These are phyloP conservation scores for Caloenas nicobarica DNA, from an alignment of 2,113 vertebrate genomes.

Conservation along the genomic window DNA sequence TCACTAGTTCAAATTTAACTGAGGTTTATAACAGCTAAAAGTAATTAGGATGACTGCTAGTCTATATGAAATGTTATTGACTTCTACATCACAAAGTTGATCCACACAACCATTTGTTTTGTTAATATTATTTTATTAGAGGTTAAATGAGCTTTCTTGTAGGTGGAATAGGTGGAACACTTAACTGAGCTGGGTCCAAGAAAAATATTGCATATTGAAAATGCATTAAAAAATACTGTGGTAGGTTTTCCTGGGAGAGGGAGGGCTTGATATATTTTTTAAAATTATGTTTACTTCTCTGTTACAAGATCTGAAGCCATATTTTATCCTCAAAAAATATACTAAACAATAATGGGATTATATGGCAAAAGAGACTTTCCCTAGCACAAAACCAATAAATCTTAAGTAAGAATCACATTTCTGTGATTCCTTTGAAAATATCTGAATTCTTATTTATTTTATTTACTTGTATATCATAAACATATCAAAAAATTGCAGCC, in stretches of 20 bases:
- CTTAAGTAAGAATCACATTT: not conserved
- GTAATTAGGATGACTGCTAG: not conserved
- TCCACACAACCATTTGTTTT: not conserved
- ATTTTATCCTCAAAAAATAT: not conserved
- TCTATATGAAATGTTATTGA: not conserved
- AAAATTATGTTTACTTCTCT: not conserved
- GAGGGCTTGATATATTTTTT: rapidly evolving
- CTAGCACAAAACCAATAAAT: not conserved
- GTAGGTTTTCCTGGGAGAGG: rapidly evolving
- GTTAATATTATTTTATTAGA: not conserved
- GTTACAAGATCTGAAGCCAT: not conserved
- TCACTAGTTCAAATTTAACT: not conserved
- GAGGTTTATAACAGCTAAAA: not conserved
- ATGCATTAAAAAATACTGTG: not conserved
- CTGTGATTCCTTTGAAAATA: not conserved
- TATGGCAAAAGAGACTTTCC: not conserved
- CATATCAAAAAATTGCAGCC: not conserved
- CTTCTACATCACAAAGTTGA: not conserved
- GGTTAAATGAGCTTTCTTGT: not conserved
- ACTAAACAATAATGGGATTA: not conserved
- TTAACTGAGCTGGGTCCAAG: not conserved
- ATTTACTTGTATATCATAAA: not conserved
- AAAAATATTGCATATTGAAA: not conserved
- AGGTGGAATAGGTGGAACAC: not conserved
- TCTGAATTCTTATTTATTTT: not conserved